These are phyloP conservation scores for Thumatha senex DNA, from an alignment of 2,888 invertebrate genomes.

Conservation along the genomic window DNA sequence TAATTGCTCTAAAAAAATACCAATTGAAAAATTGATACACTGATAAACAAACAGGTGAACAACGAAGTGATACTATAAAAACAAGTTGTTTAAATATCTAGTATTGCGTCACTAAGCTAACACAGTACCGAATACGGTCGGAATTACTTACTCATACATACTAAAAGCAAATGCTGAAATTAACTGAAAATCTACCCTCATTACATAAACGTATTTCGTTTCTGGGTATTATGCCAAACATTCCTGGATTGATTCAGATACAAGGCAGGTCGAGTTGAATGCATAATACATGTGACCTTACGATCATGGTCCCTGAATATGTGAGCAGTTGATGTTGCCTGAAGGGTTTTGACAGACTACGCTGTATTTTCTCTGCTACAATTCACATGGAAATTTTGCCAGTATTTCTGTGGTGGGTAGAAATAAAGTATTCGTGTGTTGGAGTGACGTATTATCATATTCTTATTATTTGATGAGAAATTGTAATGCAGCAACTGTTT, in stretches of 20 bases:
- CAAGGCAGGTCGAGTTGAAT: conserved; percentile 56
- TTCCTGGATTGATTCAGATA: conserved; percentile 67
- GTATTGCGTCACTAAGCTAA: too few relatives aligned
- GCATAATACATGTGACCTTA: conserved; percentile 72
- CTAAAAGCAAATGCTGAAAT: conserved; percentile 23
- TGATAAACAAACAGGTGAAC: too few relatives aligned
- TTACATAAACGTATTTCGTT: conserved; percentile 59
- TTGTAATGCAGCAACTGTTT: conserved; percentile 22
- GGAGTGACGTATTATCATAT: conserved; percentile 37
- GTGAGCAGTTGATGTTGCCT: conserved; percentile 42
- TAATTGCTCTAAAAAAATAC: too few relatives aligned
- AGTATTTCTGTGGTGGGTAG: conserved; percentile 31
- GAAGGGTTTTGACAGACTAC: conserved; percentile 51
- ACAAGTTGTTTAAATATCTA: too few relatives aligned
- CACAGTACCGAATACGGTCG: neutral
- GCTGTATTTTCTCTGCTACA: conserved; percentile 48
- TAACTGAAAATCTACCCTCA: conserved; percentile 42
- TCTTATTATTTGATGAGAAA: conserved; percentile 38
- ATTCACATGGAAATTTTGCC: conserved; percentile 56
- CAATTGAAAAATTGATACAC: too few relatives aligned
- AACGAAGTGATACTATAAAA: too few relatives aligned
- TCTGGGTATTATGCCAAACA: conserved; percentile 54
- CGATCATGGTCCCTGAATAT: conserved; percentile 52
- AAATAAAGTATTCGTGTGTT: conserved; percentile 39
- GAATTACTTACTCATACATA: conserved; percentile 33